Evolutionary conservation across 2,113 vertebrate species (phyloP), one percentile per base, ranked within the genome.

Genomic region (Toxotes jaculatrix): DNA sequence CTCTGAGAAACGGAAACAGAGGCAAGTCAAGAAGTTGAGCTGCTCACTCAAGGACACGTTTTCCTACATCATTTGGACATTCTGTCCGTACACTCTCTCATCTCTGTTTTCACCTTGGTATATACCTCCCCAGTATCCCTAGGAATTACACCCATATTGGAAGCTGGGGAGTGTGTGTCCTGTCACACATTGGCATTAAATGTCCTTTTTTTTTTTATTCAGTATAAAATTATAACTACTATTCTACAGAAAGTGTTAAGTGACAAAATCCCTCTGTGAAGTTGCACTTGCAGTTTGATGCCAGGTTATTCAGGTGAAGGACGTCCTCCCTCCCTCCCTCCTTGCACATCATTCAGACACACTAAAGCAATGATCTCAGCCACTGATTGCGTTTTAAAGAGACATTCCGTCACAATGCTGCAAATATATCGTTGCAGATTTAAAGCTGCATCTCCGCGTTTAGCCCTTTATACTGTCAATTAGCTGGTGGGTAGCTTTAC

Each of bases 371-470:
- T 57, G 36, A 47, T 40, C 27, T 34, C 4, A 19, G 14, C 21
- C 77, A 12, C 59, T 60, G 69, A 56, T 69, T 36, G 59, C 34
- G 65, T 71, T 70, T 49, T 27, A 59, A 76, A 62, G 45, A 38
- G n/a, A 71, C 66, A 21, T 71, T 5, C 38, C 43, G 67, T 11
- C 40, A 51, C 19, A 3, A 17, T 10, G 1, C 63, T 78, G 69
- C 67, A 75, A 72, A 69, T 80, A 69, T 80, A 74, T 13, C 72
- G 51, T n/a, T 1, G 12, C 17, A 53, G 59, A 80, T 84, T 84
- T 77, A 68, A 74, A 82, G 61, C 47, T 40, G 3, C n/a, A 11
- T 53, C 70, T n/a, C 67, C 77, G 71, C 81, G 67, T 85, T 83
- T 55, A 79, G 68, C 55, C 32, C 61, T 61, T 72, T 57, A 10